phyloP scores from a whole-genome alignment of 2,797 vertebrate species.

The Hozukius guyotensis region DNA sequence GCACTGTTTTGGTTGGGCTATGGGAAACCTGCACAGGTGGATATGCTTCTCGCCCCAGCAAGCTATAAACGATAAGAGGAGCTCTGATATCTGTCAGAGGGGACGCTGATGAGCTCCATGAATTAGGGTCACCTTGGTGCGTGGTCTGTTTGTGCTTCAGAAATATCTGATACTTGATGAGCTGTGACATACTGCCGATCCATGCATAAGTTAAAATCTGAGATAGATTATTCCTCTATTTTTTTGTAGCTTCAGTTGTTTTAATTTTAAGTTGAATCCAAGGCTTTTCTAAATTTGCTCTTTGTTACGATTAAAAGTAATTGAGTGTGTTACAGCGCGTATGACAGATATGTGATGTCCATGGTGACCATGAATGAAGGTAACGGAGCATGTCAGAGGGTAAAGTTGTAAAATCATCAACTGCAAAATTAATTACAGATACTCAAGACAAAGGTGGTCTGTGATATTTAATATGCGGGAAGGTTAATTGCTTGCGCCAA shows the following conservation, averaged over 20 bases:
- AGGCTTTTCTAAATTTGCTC: slow-evolving; percentile 1
- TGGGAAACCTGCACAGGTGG: slow-evolving; percentile 38
- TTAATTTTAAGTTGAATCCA: background rate
- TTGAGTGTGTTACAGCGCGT: slow-evolving; percentile 23
- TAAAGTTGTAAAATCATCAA: slow-evolving; percentile 75
- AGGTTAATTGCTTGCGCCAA: slow-evolving; percentile 66
- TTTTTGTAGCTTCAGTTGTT: background rate
- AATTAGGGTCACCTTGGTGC: slow-evolving; percentile 70
- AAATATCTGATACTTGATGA: slow-evolving; percentile 41
- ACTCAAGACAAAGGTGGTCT: slow-evolving; percentile 46
- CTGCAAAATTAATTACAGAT: slow-evolving; percentile 74
- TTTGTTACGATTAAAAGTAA: slow-evolving; percentile 31
- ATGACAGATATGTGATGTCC: slow-evolving; percentile 47
- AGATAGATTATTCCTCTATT: background rate
- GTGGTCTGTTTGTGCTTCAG: slow-evolving; percentile 46
- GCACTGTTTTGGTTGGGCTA: slow-evolving; percentile 23
- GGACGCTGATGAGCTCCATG: slow-evolving; percentile 52
- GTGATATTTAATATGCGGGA: slow-evolving; percentile 64
- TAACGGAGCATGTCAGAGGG: slow-evolving; percentile 70
- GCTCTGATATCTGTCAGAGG: slow-evolving; percentile 51
- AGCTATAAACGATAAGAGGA: slow-evolving; percentile 41
- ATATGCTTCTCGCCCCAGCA: slow-evolving; percentile 32
- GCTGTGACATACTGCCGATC: slow-evolving; percentile 2
- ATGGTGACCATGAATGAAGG: slow-evolving; percentile 52
- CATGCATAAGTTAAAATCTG: slow-evolving; percentile 9